These are phyloP conservation scores for Buathra laborator DNA, from an alignment of 2,888 invertebrate species.

Conservation along the genomic window DNA sequence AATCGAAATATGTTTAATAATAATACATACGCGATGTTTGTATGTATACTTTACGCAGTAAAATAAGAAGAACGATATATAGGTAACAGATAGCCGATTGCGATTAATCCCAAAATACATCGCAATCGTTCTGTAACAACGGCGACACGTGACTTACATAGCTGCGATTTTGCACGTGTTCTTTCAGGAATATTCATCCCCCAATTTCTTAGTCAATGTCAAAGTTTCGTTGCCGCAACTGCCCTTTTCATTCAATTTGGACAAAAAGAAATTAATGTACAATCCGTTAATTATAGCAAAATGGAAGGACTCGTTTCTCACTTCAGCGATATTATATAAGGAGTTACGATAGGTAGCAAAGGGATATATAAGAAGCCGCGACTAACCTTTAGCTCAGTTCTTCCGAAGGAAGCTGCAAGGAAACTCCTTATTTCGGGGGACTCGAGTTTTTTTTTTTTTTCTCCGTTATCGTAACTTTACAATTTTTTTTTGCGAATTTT, in stretches of 20 bases:
- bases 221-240: background rate
- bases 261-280: background rate
- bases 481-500: too few relatives aligned
- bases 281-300: background rate
- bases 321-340: too few relatives aligned
- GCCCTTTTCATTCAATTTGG: too few relatives aligned
- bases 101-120: too few relatives aligned
- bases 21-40: background rate
- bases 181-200: background rate
- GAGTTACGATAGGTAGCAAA: too few relatives aligned
- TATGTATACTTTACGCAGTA: background rate
- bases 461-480: too few relatives aligned
- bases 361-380: background rate
- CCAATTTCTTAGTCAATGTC: background rate
- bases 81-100: too few relatives aligned
- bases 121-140: background rate
- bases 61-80: too few relatives aligned
- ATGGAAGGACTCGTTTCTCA: too few relatives aligned
- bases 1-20: slow-evolving; percentile 1
- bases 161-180: slow-evolving; percentile 4
- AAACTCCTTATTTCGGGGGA: background rate
- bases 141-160: background rate
- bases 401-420: background rate
- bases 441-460: too few relatives aligned
- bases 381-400: background rate